Conservation (phyloP, 2,797 vertebrate species). For the Australoheros facetus region DNA sequence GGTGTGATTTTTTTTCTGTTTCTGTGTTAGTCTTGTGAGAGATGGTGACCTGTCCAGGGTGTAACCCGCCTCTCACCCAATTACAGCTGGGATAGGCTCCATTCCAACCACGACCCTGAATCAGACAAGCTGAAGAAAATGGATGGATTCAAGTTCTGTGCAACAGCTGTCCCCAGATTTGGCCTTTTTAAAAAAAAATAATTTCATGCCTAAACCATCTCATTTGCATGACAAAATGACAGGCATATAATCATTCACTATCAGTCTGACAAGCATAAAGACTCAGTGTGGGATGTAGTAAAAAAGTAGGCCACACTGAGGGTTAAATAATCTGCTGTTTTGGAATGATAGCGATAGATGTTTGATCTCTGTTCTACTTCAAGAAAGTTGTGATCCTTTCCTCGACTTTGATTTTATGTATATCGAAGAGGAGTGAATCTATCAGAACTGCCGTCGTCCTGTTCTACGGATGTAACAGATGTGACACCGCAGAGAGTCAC, state of each 20-base stretch:
- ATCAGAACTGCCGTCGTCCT: not conserved
- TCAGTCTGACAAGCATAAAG: constrained; percentile 33
- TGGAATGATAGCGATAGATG: not conserved
- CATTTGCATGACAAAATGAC: constrained; percentile 54
- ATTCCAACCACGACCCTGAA: not conserved
- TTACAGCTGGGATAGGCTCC: not conserved
- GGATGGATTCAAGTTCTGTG: not conserved
- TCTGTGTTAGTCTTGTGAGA: no score
- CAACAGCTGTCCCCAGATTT: constrained; percentile 14
- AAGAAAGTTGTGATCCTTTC: not conserved
- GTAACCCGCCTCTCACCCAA: not conserved
- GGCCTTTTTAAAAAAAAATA: constrained; percentile 3
- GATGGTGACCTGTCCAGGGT: not conserved
- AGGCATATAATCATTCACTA: constrained; percentile 21
- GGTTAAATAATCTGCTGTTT: not conserved
- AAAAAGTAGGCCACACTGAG: not conserved
- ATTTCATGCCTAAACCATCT: constrained; percentile 51
- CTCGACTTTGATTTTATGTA: not conserved
- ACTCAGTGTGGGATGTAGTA: not conserved
- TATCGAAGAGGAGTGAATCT: not conserved
- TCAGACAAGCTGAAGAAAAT: not conserved
- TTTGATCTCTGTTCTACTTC: not conserved
- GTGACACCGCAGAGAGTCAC: constrained; percentile 28
- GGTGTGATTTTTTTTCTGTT: not conserved
- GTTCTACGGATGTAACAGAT: constrained; percentile 32